Base-by-base conservation (phyloP, 2,888 invertebrate species). In the Acrobasis suavella region DNA sequence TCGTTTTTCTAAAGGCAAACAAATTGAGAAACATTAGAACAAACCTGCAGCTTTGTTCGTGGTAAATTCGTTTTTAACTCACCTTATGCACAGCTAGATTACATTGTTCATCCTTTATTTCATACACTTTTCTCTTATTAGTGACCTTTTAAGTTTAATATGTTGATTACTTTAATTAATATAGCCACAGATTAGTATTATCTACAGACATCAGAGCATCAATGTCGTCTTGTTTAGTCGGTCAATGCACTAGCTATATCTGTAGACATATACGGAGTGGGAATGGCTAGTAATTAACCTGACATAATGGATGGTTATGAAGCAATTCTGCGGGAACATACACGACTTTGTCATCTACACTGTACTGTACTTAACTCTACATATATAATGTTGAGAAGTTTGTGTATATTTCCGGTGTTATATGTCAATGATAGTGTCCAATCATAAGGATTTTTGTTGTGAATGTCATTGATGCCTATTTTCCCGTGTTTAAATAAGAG, bases 291-390 rank as follows among this genome's bases (percentile, higher is more conserved):
- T 87, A 89, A 89, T 91, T 90, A 88, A 82, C 82, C 74, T 80
- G 80, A 78, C 76, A 85, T 89, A 88, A 89, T 87, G 76, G 81
- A 69, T 76, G 78, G 87, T 86, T 86, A 91, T 89, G 87, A 89
- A 86, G 86, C 86, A 87, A 87, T 87, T 85, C 81, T 78, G 81
- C 72, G 72, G 71, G 71, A 82, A 83, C 81, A 84, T 81, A 83
- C 77, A 81, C 74, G 80, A 73, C 73, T 46, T 46, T 80, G 80
- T 83, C 79, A 72, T 80, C 74, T 74, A 72, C 74, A 72, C 68
- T 38, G 50, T 55, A 65, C 32, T n/a, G n/a, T n/a, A n/a, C 46
- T 10, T 46, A 10, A 14, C 46, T 14, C 6, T 46, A 14, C n/a
- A 46, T 46, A 46, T 46, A 14, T 46, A n/a, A 46, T 10, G 12